Base-by-base conservation (phyloP, 2,113 vertebrate genomes). In the Macrotis lagotis region DNA sequence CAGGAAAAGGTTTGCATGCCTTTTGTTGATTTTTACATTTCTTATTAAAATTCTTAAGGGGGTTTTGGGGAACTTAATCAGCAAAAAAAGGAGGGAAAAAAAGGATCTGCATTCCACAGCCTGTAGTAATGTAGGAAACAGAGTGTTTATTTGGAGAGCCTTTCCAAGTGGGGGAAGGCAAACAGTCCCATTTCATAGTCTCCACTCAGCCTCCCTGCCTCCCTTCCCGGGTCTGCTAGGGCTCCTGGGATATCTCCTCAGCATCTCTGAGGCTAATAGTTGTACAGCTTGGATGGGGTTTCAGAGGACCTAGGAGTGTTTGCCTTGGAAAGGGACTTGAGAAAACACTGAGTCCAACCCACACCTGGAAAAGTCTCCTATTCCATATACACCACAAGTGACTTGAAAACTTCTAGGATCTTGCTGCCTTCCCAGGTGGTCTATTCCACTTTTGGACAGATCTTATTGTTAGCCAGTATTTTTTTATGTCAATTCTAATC, bases 1-100 rank as follows among this genome's bases (percentile, higher is more conserved):
- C 98, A 99, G 99, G 99, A 99, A 99, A 98, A 98, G 98, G 95
- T 98, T 98, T 97, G 97, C 97, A 97, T 97, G 93, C 97, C 97
- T 97, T 98, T 98, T 98, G 98, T 98, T 98, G 98, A 98, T 98
- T 98, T 98, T 98, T 98, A 98, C 95, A 59, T 98, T 98, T 98
- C 98, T 98, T 98, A 99, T 98, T 98, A 98, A 98, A 98, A 98
- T 98, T 98, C 97, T 97, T 97, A 96, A 96, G 97, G 98, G 94
- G 96, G 96, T 98, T 98, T 98, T 97, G 96, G 97, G 98, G 98
- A 98, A 97, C 98, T 98, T 96, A 98, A 98, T 98, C 98, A 98
- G 98, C 98, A 98, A 98, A 98, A 98, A 83, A 98, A 95, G 95
- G 91, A 95, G 91, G 91, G 59, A 96, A 92, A 95, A 91, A 90